Conservation (phyloP, 2,113 vertebrate genomes). For the Plestiodon gilberti region DNA sequence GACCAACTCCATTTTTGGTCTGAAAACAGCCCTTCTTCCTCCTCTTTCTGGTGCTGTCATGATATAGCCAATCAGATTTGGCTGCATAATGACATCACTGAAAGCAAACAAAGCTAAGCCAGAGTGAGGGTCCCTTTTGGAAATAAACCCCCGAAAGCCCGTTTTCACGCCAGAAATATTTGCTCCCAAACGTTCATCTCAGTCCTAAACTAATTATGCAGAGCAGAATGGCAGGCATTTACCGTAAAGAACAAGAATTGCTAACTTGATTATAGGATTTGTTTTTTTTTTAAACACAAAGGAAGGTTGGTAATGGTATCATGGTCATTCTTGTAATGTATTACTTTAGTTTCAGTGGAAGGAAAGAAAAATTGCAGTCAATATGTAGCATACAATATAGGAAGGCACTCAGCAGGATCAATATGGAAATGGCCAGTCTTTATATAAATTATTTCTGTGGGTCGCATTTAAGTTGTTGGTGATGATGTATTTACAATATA, state of each 20-base stretch:
- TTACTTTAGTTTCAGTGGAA: conserved; percentile 30
- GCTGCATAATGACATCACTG: neutral
- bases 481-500: conserved; percentile 44
- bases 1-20: too few relatives aligned
- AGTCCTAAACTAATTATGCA: neutral
- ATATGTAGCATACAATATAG: conserved; percentile 35
- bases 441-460: conserved; percentile 48
- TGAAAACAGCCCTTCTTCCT: neutral
- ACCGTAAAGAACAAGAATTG: conserved; percentile 5
- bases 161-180: conserved; percentile 16
- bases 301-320: conserved; percentile 51
- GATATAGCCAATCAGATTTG: neutral
- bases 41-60: neutral
- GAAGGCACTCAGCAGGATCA: conserved; percentile 51
- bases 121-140: neutral
- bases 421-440: conserved; percentile 52
- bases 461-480: conserved; percentile 52
- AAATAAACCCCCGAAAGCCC: conserved; percentile 8
- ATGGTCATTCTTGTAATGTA: conserved; percentile 38
- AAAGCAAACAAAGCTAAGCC: neutral
- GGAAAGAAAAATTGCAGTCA: conserved; percentile 49
- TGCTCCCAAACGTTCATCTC: conserved; percentile 23
- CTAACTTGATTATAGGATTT: conserved; percentile 46
- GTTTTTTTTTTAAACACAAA: conserved; percentile 50
- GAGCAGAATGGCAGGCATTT: conserved; percentile 43